These are phyloP conservation scores for Coregonus suidteri DNA, from an alignment of 2,797 vertebrate genomes.

Conservation along the genomic window DNA sequence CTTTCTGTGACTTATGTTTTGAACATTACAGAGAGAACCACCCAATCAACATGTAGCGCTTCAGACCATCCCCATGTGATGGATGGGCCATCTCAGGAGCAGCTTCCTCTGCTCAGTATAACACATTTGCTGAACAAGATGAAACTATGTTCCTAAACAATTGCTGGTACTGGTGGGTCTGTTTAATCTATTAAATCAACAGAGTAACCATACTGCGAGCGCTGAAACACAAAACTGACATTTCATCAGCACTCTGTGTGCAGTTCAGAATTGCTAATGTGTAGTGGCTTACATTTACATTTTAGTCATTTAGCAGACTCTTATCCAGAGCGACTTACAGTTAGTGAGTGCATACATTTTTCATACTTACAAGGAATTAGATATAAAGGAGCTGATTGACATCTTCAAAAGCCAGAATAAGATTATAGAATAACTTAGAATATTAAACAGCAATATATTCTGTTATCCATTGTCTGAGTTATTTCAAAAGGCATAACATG, in stretches of 20 bases:
- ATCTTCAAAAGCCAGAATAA: background rate
- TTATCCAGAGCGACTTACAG: too few relatives aligned
- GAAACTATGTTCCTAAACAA: slow-evolving; percentile 32
- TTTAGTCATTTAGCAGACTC: too few relatives aligned
- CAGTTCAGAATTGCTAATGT: background rate
- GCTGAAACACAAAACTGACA: slow-evolving; percentile 19
- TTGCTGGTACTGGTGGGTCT: slow-evolving; percentile 40
- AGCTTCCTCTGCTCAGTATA: slow-evolving; percentile 34
- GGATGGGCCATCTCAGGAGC: slow-evolving; percentile 15
- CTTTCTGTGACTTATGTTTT: background rate
- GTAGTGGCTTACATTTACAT: background rate
- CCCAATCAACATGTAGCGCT: slow-evolving; percentile 26
- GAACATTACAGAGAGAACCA: slow-evolving; percentile 1
- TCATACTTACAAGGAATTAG: background rate
- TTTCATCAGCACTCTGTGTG: slow-evolving; percentile 13
- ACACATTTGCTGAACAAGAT: slow-evolving; percentile 45
- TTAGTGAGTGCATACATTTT: too few relatives aligned
- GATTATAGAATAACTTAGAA: background rate
- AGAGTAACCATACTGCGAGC: slow-evolving; percentile 40
- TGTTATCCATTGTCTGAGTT: background rate
- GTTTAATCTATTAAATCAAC: slow-evolving; percentile 58
- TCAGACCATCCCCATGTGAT: slow-evolving; percentile 42
- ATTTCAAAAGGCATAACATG: background rate
- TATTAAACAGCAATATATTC: background rate
- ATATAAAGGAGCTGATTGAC: background rate